Conservation (phyloP, 1,140 invertebrate species). For the Catajapyx aquilonaris region DNA sequence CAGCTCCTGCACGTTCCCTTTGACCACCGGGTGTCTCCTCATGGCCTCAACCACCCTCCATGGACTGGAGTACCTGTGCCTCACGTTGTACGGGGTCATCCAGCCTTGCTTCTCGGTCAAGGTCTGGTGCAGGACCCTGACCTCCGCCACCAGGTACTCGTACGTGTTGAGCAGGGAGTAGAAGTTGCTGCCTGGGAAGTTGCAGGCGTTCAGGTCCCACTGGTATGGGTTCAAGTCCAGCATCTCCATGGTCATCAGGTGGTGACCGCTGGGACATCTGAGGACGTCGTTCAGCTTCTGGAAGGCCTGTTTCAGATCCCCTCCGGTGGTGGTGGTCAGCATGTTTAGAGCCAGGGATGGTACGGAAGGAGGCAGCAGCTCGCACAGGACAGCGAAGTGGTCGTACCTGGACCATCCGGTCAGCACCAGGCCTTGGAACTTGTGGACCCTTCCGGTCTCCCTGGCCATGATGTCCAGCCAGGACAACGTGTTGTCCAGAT, state of each 20-base stretch:
- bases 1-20: slow-evolving; percentile 1
- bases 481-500: slow-evolving; percentile 30
- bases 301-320: slow-evolving; percentile 7
- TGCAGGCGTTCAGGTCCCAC: slow-evolving; percentile 9
- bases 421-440: slow-evolving; percentile 20
- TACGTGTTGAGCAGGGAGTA: slow-evolving; percentile 11
- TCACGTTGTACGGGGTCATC: slow-evolving; percentile 25
- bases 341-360: slow-evolving; percentile 26
- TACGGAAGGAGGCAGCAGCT: slow-evolving; percentile 30
- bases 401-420: slow-evolving; percentile 26
- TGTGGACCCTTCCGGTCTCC: slow-evolving; percentile 19
- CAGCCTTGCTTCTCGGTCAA: slow-evolving; percentile 17
- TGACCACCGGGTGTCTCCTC: background rate
- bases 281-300: slow-evolving; percentile 9
- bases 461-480: slow-evolving; percentile 28
- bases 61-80: slow-evolving; percentile 22
- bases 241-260: slow-evolving; percentile 4
- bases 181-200: slow-evolving; percentile 12
- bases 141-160: slow-evolving; percentile 8
- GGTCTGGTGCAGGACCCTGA: slow-evolving; percentile 9
- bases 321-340: background rate
- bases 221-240: slow-evolving; percentile 9
- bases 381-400: slow-evolving; percentile 39
- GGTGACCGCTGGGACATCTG: slow-evolving; percentile 8
- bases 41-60: slow-evolving; percentile 20